These are phyloP conservation scores for Scophthalmus maximus DNA, from an alignment of 2,113 vertebrate genomes.

Conservation along the genomic window DNA sequence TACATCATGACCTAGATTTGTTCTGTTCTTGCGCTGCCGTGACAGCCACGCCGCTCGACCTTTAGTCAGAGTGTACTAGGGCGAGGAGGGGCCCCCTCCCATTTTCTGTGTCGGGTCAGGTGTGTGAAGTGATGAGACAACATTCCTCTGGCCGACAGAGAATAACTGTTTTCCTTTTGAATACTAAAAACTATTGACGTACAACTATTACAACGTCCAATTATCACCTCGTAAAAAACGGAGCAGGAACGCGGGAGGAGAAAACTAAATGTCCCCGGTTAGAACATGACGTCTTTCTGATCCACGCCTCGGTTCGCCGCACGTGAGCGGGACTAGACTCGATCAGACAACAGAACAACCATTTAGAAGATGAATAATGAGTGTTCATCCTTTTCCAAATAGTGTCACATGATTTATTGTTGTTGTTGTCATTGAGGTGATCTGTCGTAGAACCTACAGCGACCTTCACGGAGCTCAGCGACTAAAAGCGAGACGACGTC, in stretches of 20 bases:
- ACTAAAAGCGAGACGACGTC: slow-evolving; percentile 22
- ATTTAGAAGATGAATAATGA: too few relatives aligned
- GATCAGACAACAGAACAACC: neutral
- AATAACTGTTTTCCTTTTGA: too few relatives aligned
- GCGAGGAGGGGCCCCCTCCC: neutral
- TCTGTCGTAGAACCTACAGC: too few relatives aligned
- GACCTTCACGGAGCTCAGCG: too few relatives aligned
- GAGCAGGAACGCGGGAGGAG: neutral
- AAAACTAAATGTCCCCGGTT: neutral
- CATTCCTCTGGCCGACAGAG: rapidly evolving
- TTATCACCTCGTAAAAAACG: slow-evolving; percentile 30
- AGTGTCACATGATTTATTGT: too few relatives aligned
- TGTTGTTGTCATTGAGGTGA: too few relatives aligned
- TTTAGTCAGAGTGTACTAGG: neutral
- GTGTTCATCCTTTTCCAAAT: too few relatives aligned
- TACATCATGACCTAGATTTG: slow-evolving; percentile 50
- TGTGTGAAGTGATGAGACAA: neutral
- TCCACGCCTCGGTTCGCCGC: neutral
- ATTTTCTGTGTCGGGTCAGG: too few relatives aligned
- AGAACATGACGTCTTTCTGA: neutral
- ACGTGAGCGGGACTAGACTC: neutral
- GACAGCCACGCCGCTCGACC: slow-evolving; percentile 14
- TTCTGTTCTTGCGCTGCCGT: neutral
- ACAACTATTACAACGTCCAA: neutral
- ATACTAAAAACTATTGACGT: too few relatives aligned